Evolutionary conservation across 2,797 vertebrate genomes (phyloP), one percentile per base, ranked within the genome.

Genomic region (Oryzias sinensis): DNA sequence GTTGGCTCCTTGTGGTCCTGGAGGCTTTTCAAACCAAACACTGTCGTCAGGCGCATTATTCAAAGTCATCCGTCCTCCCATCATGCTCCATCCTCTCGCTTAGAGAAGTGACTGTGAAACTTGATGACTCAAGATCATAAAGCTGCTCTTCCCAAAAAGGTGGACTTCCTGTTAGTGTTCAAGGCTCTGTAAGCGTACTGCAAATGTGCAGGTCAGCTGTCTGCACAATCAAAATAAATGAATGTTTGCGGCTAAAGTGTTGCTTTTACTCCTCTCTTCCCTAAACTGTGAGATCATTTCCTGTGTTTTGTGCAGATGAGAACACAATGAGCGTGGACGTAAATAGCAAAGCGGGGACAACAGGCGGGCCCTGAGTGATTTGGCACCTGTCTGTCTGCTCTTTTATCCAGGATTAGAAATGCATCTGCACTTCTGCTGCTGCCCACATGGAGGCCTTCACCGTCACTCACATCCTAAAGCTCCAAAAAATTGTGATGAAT

Each of bases 331-430:
- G 43, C 22, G 46, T 20, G 55, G 49, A 74, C 69, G 57, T 49
- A 77, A 85, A 87, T 78, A 81, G 74, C 51, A 49, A 57, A 49
- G 25, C 24, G 61, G 65, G 20, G 59, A 72, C 71, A 77, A 80
- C 77, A 74, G 76, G 58, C 44, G 18, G 77, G 64, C 49, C 62
- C 49, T 53, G 65, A 62, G 69, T 68, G 63, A 76, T 54, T 71
- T 54, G 25, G 75, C 86, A 87, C 86, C 85, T 81, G 87, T 83
- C 72, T 27, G 51, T 56, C 47, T 61, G 47, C 72, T 75, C 67
- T 72, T 22, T 88, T 58, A 87, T 78, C 76, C 81, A 72, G 81
- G 85, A 87, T 90, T 85, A 89, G 67, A 81, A 70, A 52, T 16
- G 47, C 53, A 45, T n/a, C 66, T 44, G 61, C 24, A 24, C 64